These are phyloP conservation scores for Gerris lacustris DNA, from an alignment of 2,888 invertebrate genomes.

Conservation along the genomic window DNA sequence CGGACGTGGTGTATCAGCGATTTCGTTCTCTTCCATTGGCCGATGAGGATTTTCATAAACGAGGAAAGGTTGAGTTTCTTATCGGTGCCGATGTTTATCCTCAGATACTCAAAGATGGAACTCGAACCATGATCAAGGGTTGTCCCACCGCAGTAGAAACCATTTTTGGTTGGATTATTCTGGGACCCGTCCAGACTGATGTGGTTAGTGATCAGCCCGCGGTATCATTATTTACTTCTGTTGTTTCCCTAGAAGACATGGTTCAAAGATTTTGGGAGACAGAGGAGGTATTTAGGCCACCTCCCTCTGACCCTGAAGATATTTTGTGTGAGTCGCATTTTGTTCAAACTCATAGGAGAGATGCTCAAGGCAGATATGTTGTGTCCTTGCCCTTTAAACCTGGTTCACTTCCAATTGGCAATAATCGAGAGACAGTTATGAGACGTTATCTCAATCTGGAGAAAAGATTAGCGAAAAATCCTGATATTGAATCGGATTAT, in stretches of 20 bases:
- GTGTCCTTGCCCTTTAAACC: too few relatives aligned
- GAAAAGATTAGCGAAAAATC: background rate
- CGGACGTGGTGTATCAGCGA: too few relatives aligned
- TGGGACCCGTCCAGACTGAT: background rate
- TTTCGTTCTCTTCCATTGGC: too few relatives aligned
- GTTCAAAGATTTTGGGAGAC: slow-evolving; percentile 16
- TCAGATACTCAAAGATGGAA: slow-evolving; percentile 14
- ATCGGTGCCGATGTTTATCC: slow-evolving; percentile 19
- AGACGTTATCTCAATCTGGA: slow-evolving; percentile 14
- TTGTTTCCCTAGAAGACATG: slow-evolving; percentile 7
- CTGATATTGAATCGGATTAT: background rate
- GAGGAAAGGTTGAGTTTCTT: too few relatives aligned
- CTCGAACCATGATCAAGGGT: background rate
- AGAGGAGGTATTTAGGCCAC: background rate
- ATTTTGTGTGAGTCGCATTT: too few relatives aligned
- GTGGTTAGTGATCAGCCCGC: background rate
- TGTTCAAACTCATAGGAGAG: too few relatives aligned
- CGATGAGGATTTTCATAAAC: too few relatives aligned
- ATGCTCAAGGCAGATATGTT: too few relatives aligned
- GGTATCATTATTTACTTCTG: background rate
- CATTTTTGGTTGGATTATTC: slow-evolving; percentile 14
- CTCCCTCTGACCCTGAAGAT: too few relatives aligned
- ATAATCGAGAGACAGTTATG: too few relatives aligned
- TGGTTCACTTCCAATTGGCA: too few relatives aligned
- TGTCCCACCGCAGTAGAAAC: slow-evolving; percentile 12